Base-by-base conservation (phyloP, 2,888 invertebrate species). In the Agonopterix arenella region DNA sequence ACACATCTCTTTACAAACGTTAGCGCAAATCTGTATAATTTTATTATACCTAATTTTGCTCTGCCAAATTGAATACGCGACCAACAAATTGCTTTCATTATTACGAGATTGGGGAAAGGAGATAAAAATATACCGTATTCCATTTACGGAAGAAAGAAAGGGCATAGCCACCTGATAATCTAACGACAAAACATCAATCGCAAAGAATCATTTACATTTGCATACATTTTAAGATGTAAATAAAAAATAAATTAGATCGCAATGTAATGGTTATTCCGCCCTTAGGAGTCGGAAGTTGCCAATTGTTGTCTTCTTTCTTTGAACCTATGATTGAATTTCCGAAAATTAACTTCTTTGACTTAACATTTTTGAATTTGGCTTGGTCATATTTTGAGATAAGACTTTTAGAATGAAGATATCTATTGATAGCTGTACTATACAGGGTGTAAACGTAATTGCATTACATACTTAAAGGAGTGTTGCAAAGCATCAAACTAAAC, bases 1-100 rank as follows among this genome's bases (percentile, higher is more conserved):
- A 69, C 61, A 68, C 64, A 60, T 67, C 61, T 59, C 56, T 59
- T 59, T 54, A 61, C 61, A 58, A 61, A 66, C 59, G 66, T 69
- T 67, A 66, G 57, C 56, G 56, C 59, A 73, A 78, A 76, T 74
- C 82, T 75, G 85, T 84, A 86, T 88, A 88, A 88, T 86, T 88
- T 86, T 84, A 84, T 84, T 80, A 73, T 75, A 75, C 77, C 67
- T 71, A 68, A 74, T 73, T 71, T 68, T 66, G 58, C 62, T 69
- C 66, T 62, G 51, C 61, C 67, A 76, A 80, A 81, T 82, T 77
- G 77, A 82, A 80, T 66, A 61, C 60, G 57, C 58, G 53, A 53
- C 61, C 55, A 59, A 60, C 64, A 75, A 81, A 81, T 80, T 77
- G 72, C 74, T 70, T 67, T 60, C 60, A 65, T 67, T 66, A 62